phyloP scores from a whole-genome alignment of 2,113 vertebrate genomes.

The Crypturellus undulatus region DNA sequence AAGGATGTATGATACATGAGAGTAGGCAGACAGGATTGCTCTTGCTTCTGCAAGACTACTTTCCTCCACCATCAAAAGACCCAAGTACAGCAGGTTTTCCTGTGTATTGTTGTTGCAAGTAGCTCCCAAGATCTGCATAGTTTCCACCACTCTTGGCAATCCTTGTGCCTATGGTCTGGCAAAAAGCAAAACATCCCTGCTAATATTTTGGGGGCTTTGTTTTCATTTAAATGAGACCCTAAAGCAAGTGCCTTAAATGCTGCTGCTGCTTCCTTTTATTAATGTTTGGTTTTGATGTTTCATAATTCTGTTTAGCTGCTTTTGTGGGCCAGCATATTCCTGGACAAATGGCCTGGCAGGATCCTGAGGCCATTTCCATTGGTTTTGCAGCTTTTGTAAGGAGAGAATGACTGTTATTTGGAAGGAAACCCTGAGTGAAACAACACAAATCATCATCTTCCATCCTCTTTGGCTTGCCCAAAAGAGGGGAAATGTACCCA shows the following conservation, averaged over 20 bases:
- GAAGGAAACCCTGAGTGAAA: background rate
- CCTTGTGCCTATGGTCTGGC: background rate
- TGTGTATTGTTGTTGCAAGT: background rate
- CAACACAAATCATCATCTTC: background rate
- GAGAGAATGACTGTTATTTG: background rate
- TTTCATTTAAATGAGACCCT: background rate
- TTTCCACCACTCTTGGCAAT: background rate
- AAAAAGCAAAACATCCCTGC: background rate
- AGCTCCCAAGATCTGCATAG: background rate
- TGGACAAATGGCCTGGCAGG: background rate
- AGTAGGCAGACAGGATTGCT: background rate
- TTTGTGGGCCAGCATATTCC: background rate
- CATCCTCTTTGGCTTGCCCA: constrained; percentile 2
- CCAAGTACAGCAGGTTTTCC: background rate
- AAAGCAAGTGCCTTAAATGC: background rate
- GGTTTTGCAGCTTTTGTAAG: background rate
- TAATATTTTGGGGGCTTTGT: background rate
- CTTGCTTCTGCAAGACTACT: background rate
- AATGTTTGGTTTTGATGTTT: constrained; percentile 23
- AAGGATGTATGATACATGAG: background rate
- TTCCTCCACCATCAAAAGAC: background rate
- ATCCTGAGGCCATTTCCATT: background rate
- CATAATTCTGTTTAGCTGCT: background rate
- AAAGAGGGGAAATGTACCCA: background rate
- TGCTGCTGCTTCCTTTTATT: constrained; percentile 17